Evolutionary conservation across 2,113 vertebrate genomes (phyloP).

Genomic region (Tyrannus savana): DNA sequence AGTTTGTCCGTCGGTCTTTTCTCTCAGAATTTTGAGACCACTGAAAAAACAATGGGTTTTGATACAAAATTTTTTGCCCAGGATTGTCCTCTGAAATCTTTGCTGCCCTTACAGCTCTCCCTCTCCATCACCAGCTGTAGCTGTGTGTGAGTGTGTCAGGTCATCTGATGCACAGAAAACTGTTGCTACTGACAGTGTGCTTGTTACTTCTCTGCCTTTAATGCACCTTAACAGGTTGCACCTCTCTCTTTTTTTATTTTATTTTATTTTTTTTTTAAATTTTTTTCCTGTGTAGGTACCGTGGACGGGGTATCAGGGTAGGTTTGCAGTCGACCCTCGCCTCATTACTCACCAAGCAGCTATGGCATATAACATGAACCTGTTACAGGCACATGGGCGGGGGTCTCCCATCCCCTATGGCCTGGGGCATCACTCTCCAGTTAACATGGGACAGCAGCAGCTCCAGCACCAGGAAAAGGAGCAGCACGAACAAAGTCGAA

Average conservation of each 20-base stretch:
- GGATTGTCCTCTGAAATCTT: not conserved
- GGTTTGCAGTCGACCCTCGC: constrained; percentile 95
- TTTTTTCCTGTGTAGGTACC: constrained; percentile 80
- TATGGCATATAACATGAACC: constrained; percentile 98
- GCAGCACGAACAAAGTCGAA: constrained; percentile 85
- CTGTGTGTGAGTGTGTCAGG: not conserved
- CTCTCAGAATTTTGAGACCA: not conserved
- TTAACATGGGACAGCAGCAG: constrained; percentile 86
- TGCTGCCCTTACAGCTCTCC: not conserved
- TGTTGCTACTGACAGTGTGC: not conserved
- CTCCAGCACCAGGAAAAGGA: constrained; percentile 86
- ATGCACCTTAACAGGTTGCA: not conserved
- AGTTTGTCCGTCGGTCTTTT: not conserved
- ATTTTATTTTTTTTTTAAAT: not conserved
- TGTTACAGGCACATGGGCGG: constrained; percentile 90
- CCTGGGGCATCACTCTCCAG: constrained; percentile 89
- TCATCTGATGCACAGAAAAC: not conserved
- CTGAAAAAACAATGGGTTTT: not conserved
- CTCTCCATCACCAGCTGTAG: not conserved
- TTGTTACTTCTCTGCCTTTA: not conserved
- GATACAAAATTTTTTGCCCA: not conserved
- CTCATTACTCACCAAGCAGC: constrained; percentile 95
- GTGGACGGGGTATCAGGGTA: constrained; percentile 96
- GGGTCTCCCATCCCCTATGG: constrained; percentile 93
- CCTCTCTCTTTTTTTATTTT: not conserved